Conservation (phyloP, 2,113 vertebrate species). For the Percina caprodes region DNA sequence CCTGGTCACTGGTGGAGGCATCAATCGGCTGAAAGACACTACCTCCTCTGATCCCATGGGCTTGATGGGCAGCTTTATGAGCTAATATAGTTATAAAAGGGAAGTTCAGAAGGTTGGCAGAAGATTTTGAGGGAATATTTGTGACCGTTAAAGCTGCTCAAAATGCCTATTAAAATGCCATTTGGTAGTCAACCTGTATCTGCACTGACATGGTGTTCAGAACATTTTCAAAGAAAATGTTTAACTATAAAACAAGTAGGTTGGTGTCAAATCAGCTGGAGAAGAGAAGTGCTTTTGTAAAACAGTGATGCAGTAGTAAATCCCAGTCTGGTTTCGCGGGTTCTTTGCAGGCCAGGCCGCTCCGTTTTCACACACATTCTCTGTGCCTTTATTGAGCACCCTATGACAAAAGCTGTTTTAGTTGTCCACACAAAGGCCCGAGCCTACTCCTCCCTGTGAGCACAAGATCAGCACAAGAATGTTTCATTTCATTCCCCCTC, state of each 20-base stretch:
- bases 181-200: background rate
- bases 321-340: slow-evolving; percentile 69
- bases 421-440: slow-evolving; percentile 82
- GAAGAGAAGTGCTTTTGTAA: slow-evolving; percentile 73
- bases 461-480: slow-evolving; percentile 85
- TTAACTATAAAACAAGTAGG: slow-evolving; percentile 62
- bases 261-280: slow-evolving; percentile 37
- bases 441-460: slow-evolving; percentile 81
- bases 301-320: slow-evolving; percentile 65
- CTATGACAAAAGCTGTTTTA: slow-evolving; percentile 88
- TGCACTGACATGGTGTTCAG: slow-evolving; percentile 1
- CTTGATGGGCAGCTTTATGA: slow-evolving; percentile 47
- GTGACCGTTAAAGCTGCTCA: background rate
- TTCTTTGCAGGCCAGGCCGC: slow-evolving; percentile 67
- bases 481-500: slow-evolving; percentile 80
- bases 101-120: slow-evolving; percentile 40
- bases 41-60: slow-evolving; percentile 51
- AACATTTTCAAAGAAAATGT: slow-evolving; percentile 53
- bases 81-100: slow-evolving; percentile 33
- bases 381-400: slow-evolving; percentile 81
- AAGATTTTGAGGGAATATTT: slow-evolving; percentile 24
- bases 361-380: slow-evolving; percentile 85
- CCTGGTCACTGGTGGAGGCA: slow-evolving; percentile 49
- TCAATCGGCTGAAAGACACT: slow-evolving; percentile 63
- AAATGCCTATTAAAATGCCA: slow-evolving; percentile 11